Conservation (phyloP, 2,888 invertebrate genomes). For the Chalcis sispes region DNA sequence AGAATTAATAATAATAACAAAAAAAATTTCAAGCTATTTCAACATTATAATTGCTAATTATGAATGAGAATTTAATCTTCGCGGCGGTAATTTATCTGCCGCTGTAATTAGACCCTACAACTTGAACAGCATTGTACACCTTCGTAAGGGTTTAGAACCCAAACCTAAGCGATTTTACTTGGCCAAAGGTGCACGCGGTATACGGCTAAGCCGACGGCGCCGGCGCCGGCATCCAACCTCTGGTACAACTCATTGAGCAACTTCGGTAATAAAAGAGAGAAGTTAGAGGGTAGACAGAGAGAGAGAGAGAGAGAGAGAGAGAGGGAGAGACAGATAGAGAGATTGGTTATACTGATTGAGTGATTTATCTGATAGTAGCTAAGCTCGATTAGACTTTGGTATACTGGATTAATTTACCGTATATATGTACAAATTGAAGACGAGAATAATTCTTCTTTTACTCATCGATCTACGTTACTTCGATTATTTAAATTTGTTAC, state of each 20-base stretch:
- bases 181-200: background rate
- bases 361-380: slow-evolving; percentile 38
- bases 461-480: slow-evolving; percentile 13
- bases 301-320: background rate
- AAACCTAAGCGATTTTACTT: slow-evolving; percentile 25
- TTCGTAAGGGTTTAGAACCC: slow-evolving; percentile 8
- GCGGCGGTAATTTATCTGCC: slow-evolving; percentile 4
- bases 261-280: slow-evolving; percentile 33
- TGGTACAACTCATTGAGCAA: slow-evolving; percentile 39
- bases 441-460: background rate
- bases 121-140: slow-evolving; percentile 2
- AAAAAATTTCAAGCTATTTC: too few relatives aligned
- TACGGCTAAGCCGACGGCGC: background rate
- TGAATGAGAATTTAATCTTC: slow-evolving; percentile 22
- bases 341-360: slow-evolving; percentile 43
- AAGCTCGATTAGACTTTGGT: slow-evolving; percentile 9
- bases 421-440: slow-evolving; percentile 13
- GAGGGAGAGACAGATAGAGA: background rate
- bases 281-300: background rate
- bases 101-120: slow-evolving; percentile 31
- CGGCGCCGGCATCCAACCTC: background rate
- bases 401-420: slow-evolving; percentile 24
- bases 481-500: too few relatives aligned
- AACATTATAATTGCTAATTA: too few relatives aligned
- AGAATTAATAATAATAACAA: too few relatives aligned